Evolutionary conservation across 2,797 vertebrate species (phyloP), one percentile per base, ranked within the genome.

Genomic region (Remorina albescens): DNA sequence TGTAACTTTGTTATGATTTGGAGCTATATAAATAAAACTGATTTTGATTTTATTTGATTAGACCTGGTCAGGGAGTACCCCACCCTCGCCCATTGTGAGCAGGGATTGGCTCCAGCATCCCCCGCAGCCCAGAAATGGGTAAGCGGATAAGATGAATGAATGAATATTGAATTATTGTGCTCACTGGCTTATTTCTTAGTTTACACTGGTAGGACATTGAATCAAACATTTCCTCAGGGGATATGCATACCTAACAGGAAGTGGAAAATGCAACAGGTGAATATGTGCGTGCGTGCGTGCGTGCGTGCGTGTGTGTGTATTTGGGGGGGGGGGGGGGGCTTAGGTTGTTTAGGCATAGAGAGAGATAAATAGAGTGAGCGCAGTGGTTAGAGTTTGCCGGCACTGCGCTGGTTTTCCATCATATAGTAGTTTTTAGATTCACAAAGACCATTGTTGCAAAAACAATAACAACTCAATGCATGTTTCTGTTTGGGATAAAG

Each of bases 221-320:
- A 88, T 91, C 86, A 91, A 93, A 88, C 78, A 88, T 90, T 82
- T 90, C 81, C 86, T 88, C 67, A 25, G 84, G 89, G 89, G 83
- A 86, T 80, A 64, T 84, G 79, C 83, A 89, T 89, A 82, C 80
- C 76, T 78, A 81, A 86, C 87, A 87, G 74, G 82, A 92, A 88
- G 88, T 84, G 78, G 77, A 89, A 87, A 85, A 74, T 82, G 84
- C 86, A 89, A 84, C 86, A 86, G 80, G 75, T 67, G 11, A 13
- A 36, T 74, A 71, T 66, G 75, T 44, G n/a, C 80, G 66, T 75
- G 53, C 50, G 50, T 55, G 36, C 67, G 59, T 67, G 34, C 60
- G 44, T 70, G 56, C 55, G 68, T 54, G 63, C 55, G 4, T 70
- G 62, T 64, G 26, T 64, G 28, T 70, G 56, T 59, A 65, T 49